Conservation (phyloP, 64 coral and sea anemone species). For the Catalaphyllia jardinei region DNA sequence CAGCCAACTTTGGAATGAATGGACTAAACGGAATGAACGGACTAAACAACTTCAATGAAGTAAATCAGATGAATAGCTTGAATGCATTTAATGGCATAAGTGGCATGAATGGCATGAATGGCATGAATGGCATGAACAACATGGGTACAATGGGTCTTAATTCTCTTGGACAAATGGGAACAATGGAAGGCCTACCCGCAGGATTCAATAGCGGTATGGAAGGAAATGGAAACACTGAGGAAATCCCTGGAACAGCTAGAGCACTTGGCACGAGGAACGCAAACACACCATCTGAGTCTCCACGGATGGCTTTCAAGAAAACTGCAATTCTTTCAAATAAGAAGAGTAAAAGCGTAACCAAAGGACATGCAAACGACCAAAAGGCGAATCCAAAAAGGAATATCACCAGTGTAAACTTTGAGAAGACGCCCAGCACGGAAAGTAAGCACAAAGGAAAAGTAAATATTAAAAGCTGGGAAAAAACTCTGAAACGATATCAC, state of each 20-base stretch:
- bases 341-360: slow-evolving; percentile 15
- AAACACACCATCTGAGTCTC: background rate
- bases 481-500: slow-evolving; percentile 1
- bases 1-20: slow-evolving; percentile 35
- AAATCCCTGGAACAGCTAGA: background rate
- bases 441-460: background rate
- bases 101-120: slow-evolving; percentile 32
- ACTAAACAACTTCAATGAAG: slow-evolving; percentile 25
- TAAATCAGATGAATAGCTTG: slow-evolving; percentile 7
- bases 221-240: background rate
- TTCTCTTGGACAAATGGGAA: slow-evolving; percentile 47
- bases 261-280: background rate
- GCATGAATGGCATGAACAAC: slow-evolving; percentile 36
- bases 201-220: slow-evolving; percentile 20
- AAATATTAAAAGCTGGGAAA: slow-evolving; percentile 11
- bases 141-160: slow-evolving; percentile 51
- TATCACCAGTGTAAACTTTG: background rate
- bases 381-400: background rate
- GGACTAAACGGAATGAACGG: slow-evolving; percentile 40
- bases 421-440: background rate
- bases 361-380: slow-evolving; percentile 7
- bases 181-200: slow-evolving; percentile 25
- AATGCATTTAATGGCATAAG: slow-evolving; percentile 2
- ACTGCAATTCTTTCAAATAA: slow-evolving; percentile 44
- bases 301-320: slow-evolving; percentile 69